Conservation (phyloP, 37 sponge, comb jelly and placozoan species). For the Eunapius fragilis region DNA sequence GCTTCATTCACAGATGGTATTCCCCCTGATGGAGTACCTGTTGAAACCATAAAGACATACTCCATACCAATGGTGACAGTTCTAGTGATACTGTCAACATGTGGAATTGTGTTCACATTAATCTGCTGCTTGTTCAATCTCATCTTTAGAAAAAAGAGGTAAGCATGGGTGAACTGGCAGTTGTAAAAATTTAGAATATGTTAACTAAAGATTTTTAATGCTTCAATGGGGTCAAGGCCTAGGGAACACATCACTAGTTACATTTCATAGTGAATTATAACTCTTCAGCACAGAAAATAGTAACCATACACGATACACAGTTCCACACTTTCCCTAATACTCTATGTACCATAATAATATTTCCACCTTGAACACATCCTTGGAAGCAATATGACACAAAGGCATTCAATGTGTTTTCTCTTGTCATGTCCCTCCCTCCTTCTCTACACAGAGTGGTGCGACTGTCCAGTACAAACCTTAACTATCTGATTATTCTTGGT, state of each 20-base stretch:
- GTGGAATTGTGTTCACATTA: constrained; percentile 1
- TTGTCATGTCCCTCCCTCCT: not conserved
- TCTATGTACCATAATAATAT: too few relatives aligned
- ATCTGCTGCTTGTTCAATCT: constrained; percentile 28
- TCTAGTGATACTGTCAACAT: not conserved
- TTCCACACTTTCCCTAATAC: too few relatives aligned
- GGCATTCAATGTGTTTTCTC: too few relatives aligned
- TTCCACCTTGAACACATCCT: too few relatives aligned
- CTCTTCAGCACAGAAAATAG: too few relatives aligned
- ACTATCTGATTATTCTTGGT: not conserved
- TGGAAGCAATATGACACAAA: too few relatives aligned
- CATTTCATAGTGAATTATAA: too few relatives aligned
- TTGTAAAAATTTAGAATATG: not conserved
- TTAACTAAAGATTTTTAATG: too few relatives aligned
- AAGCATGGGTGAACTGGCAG: not conserved
- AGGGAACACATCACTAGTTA: too few relatives aligned
- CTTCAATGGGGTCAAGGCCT: too few relatives aligned
- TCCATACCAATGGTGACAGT: not conserved
- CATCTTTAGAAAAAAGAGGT: constrained; percentile 27
- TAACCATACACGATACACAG: too few relatives aligned
- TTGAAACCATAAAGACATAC: not conserved
- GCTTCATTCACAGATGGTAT: constrained; percentile 18
- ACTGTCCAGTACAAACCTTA: not conserved
- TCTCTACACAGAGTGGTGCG: not conserved
- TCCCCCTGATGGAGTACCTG: constrained; percentile 38